Conservation (phyloP, 2,113 vertebrate species). For the Nicator chloris region DNA sequence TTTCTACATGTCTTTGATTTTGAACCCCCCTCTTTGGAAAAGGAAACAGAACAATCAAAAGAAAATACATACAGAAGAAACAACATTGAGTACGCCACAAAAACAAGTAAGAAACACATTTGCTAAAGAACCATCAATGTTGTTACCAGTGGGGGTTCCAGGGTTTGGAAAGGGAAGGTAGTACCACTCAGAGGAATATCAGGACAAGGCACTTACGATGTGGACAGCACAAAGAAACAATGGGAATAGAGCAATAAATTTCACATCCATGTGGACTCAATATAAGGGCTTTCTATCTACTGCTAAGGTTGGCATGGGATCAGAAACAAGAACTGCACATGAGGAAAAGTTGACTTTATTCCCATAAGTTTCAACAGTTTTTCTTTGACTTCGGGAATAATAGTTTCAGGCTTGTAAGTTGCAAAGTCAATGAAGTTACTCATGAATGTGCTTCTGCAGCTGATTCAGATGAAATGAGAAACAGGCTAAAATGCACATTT, state of each 20-base stretch:
- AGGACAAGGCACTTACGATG: conserved; percentile 39
- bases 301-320: background rate
- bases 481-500: background rate
- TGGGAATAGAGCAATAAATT: conserved; percentile 17
- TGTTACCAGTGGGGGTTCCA: conserved; percentile 58
- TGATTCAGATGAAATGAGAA: background rate
- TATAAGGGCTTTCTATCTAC: background rate
- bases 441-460: background rate
- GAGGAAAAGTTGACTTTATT: background rate
- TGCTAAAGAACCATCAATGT: conserved; percentile 54
- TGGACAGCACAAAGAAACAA: conserved; percentile 7
- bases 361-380: background rate
- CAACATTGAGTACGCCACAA: conserved; percentile 67
- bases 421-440: background rate
- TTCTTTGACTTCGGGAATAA: background rate
- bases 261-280: background rate
- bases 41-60: conserved; percentile 52
- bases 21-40: conserved; percentile 10
- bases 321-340: background rate
- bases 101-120: conserved; percentile 58
- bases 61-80: conserved; percentile 52
- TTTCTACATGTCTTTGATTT: conserved; percentile 1
- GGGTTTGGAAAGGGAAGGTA: conserved; percentile 49
- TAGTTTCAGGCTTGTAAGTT: background rate
- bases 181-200: conserved; percentile 30